Evolutionary conservation across 2,113 vertebrate genomes (phyloP).

Genomic region (Gymnobelideus leadbeateri): DNA sequence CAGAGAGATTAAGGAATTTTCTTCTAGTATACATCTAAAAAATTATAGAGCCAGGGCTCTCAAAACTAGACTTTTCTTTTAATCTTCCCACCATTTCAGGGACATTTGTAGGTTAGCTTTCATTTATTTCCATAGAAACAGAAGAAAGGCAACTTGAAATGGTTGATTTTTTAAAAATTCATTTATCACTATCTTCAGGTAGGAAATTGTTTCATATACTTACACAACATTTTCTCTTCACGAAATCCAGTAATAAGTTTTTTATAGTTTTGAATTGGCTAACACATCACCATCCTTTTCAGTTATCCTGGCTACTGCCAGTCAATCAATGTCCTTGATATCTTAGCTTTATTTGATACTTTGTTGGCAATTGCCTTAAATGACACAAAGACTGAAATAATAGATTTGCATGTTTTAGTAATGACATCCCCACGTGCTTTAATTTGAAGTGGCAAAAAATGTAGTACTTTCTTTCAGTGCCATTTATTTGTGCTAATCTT

Average conservation of each 20-base stretch:
- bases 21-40: neutral
- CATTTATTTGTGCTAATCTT: neutral
- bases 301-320: neutral
- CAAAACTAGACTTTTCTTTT: neutral
- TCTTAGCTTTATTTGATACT: neutral
- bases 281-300: neutral
- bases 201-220: neutral
- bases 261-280: neutral
- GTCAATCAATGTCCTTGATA: neutral
- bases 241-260: neutral
- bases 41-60: neutral
- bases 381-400: neutral
- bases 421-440: neutral
- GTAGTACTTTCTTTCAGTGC: neutral
- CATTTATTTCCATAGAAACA: neutral
- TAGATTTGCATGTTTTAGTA: slow-evolving; percentile 3
- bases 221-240: neutral
- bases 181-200: neutral
- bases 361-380: slow-evolving; percentile 37
- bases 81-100: neutral
- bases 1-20: neutral
- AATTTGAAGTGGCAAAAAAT: slow-evolving; percentile 27
- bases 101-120: neutral
- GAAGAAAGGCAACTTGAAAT: neutral
- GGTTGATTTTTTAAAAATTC: neutral